Evolutionary conservation across 2,888 invertebrate genomes (phyloP).

Genomic region (Perdita meconis): DNA sequence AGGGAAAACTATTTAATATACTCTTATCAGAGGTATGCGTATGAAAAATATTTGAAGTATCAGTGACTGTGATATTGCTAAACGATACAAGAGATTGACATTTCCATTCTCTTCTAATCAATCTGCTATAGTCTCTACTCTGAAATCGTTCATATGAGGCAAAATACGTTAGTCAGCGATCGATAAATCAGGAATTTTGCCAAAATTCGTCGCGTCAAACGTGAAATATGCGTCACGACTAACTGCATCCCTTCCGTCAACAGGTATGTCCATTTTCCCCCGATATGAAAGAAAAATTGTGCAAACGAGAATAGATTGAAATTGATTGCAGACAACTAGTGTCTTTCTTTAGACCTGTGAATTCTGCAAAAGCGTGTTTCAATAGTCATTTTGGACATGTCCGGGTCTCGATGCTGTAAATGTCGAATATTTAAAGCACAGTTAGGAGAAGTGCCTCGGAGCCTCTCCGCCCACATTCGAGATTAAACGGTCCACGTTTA

Average conservation of each 20-base stretch:
- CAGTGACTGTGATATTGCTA: too few relatives aligned
- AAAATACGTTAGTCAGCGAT: not conserved
- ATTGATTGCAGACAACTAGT: conserved; percentile 8
- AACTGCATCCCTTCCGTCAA: conserved; percentile 21
- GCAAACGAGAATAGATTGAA: conserved; percentile 15
- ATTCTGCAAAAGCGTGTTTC: not conserved
- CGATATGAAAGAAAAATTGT: conserved; percentile 5
- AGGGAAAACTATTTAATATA: too few relatives aligned
- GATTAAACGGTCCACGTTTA: conserved; percentile 19
- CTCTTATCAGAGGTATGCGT: too few relatives aligned
- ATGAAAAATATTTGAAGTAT: too few relatives aligned
- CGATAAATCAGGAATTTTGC: conserved; percentile 4
- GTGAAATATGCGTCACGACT: conserved; percentile 21
- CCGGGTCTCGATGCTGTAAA: not conserved
- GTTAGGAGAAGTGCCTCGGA: not conserved
- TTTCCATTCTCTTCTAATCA: too few relatives aligned
- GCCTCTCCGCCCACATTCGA: not conserved
- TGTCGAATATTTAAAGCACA: conserved; percentile 6
- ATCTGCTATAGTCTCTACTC: too few relatives aligned
- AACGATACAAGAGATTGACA: too few relatives aligned
- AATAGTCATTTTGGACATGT: not conserved
- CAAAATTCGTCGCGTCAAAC: conserved; percentile 8
- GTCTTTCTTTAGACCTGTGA: not conserved
- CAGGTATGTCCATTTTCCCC: conserved; percentile 16
- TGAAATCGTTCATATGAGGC: not conserved